Base-by-base conservation (phyloP, 2,797 vertebrate genomes). In the Australoheros facetus region DNA sequence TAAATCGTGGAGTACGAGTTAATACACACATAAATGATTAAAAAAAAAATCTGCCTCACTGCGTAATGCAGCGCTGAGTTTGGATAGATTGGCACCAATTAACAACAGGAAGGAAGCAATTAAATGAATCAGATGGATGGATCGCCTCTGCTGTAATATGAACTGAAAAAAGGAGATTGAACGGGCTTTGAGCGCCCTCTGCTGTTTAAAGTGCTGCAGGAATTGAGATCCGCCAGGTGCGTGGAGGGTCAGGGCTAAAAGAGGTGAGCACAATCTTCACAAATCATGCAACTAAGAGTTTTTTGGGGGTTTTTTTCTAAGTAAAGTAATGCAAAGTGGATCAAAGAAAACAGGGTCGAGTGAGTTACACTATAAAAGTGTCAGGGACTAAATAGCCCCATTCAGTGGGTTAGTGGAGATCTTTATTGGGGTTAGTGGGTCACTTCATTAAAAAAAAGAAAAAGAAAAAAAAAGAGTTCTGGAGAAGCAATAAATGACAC, bases 71-170 rank as follows among this genome's bases (percentile, higher is more conserved):
- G 37, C 37, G 77, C 80, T 53, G 10, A 83, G 59, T 48, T 77
- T 34, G 84, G 77, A 71, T 56, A 82, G 79, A 88, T 88, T 88
- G 90, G 78, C 82, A 87, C 75, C 86, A 91, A 89, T 92, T 91
- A 91, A 88, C 76, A 53, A 23, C 83, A 88, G 90, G 87, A 90
- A 91, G 90, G 85, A 90, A 88, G 86, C 82, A 92, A 90, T 93
- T 91, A 90, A 81, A 89, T 79, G 81, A 77, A 81, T 88, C 76
- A 86, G 83, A 85, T 78, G 71, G 58, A 84, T 73, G 53, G 42
- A 80, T 53, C 64, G 60, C 7, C 42, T 51, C n/a, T 55, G 39
- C 62, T 45, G 66, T n/a, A 23, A 9, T 0, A 5, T 8, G 12
- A 7, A 17, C 13, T 5, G 16, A 16, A 3, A 45, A 69, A 30